A percentile compares a stretch with the other conserved stretches of the same genome.
These are phyloP conservation scores for Mobula hypostoma DNA, from an alignment of 2,113 vertebrate genomes.

Conservation along the genomic window DNA sequence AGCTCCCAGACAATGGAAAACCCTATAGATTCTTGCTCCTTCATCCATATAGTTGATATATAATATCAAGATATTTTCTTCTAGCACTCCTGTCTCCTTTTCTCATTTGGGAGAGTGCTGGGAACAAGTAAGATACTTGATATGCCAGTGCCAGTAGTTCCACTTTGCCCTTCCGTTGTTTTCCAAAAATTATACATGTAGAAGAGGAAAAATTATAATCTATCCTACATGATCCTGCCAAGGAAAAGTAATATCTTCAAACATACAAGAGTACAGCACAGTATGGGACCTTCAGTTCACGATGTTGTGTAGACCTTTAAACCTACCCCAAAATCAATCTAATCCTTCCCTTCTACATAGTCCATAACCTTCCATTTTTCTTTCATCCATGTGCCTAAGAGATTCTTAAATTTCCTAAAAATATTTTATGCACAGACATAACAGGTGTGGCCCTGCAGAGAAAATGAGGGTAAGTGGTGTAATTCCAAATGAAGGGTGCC, in stretches of 20 bases:
- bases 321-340: no score
- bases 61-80: no score
- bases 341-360: no score
- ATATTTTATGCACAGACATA: background rate
- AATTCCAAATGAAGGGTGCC: background rate
- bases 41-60: background rate
- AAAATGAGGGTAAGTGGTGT: background rate
- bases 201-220: background rate
- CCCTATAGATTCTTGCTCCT: background rate
- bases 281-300: no score
- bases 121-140: background rate
- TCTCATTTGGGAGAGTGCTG: no score
- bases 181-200: background rate
- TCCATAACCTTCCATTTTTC: no score
- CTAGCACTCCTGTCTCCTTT: no score
- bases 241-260: background rate
- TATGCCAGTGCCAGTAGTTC: background rate
- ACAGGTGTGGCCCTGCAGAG: background rate
- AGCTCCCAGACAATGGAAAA: background rate
- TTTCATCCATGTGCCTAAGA: no score
- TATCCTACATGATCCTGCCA: background rate
- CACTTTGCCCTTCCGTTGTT: background rate
- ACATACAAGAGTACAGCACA: no score
- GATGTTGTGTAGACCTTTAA: no score
- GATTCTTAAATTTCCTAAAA: background rate